These are phyloP conservation scores for Enteromius afrohamiltoni DNA, from an alignment of 2,797 vertebrate species.

Conservation along the genomic window DNA sequence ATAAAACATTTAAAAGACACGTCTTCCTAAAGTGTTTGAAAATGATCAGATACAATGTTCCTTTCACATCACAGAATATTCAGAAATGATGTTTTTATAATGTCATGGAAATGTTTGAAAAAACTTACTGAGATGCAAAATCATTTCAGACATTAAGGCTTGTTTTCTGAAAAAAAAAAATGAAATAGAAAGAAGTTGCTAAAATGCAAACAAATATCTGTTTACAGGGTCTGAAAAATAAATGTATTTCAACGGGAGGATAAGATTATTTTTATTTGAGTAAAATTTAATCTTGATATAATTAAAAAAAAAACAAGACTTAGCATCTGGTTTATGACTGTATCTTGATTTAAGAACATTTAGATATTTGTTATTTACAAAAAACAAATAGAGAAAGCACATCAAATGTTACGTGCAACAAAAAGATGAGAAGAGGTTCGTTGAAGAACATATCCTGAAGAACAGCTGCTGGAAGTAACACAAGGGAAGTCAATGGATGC, in stretches of 20 bases:
- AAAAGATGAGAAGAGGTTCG: not conserved
- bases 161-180: not conserved
- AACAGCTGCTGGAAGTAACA: not conserved
- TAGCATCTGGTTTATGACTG: not conserved
- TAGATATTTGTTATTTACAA: not conserved
- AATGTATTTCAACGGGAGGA: not conserved
- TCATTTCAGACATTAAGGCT: not conserved
- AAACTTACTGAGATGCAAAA: not conserved
- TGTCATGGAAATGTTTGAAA: not conserved
- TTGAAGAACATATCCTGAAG: not conserved
- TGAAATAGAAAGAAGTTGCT: not conserved
- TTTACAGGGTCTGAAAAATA: not conserved
- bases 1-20: not conserved
- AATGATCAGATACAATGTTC: not conserved
- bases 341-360: not conserved
- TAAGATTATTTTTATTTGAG: not conserved
- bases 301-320: not conserved
- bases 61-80: not conserved
- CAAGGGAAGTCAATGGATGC: not conserved
- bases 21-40: not conserved
- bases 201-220: not conserved
- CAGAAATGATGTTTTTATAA: not conserved
- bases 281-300: not conserved
- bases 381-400: not conserved
- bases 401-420: not conserved